phyloP scores from a whole-genome alignment of 2,113 vertebrate genomes.

The Microtus ochrogaster region DNA sequence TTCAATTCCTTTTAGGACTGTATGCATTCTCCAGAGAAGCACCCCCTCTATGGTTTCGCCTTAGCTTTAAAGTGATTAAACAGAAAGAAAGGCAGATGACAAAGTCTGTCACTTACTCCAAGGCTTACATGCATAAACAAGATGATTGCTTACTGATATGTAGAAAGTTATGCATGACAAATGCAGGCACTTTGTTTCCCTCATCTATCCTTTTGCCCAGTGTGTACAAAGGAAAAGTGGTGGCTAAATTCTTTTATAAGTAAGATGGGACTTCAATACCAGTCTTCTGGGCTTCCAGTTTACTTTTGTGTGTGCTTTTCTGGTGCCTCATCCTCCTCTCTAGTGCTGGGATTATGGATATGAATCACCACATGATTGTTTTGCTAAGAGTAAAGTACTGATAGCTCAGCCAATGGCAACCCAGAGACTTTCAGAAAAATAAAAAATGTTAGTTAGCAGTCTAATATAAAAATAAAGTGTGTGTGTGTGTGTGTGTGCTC shows the following conservation, averaged over 20 bases:
- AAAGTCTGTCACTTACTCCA: not conserved
- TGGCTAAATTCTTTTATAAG: not conserved
- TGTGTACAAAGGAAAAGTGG: not conserved
- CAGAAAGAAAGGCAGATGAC: not conserved
- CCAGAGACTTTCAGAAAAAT: constrained; percentile 10
- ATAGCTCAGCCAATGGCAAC: not conserved
- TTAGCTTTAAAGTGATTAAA: constrained; percentile 6
- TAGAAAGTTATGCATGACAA: not conserved
- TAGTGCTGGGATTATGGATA: not conserved
- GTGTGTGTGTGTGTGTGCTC: not conserved
- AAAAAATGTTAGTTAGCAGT: not conserved
- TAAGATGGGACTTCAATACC: not conserved
- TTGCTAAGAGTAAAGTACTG: not conserved
- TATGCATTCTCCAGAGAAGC: constrained; percentile 1
- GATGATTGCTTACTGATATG: not conserved
- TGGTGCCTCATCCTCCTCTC: not conserved
- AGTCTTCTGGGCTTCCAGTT: constrained; percentile 26
- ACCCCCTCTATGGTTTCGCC: not conserved
- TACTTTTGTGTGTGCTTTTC: not conserved
- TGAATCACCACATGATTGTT: not conserved
- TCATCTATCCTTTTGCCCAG: not conserved
- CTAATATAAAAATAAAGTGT: not conserved
- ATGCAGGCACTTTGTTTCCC: not conserved
- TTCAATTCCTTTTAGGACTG: not conserved
- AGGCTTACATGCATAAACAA: not conserved